Evolutionary conservation across 2,888 invertebrate genomes (phyloP).

Genomic region (Chalcosyrphus nemorum): DNA sequence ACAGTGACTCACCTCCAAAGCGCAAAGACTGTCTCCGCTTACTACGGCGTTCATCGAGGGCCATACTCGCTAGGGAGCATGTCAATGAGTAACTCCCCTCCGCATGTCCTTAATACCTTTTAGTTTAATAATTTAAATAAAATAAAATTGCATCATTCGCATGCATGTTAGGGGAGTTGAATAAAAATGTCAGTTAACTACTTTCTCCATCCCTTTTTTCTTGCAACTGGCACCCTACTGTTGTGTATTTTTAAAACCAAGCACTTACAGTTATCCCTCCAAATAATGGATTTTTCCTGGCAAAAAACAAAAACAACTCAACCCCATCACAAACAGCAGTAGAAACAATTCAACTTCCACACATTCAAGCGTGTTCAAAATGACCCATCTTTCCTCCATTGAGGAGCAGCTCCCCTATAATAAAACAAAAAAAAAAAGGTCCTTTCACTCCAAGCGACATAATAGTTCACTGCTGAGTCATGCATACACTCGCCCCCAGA

Average conservation of each 20-base stretch:
- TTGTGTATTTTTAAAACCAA: background rate
- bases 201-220: background rate
- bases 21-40: no score
- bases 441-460: constrained; percentile 11
- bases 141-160: background rate
- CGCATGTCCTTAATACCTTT: no score
- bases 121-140: background rate
- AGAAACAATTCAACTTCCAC: constrained; percentile 3
- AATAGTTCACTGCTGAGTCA: constrained; percentile 24
- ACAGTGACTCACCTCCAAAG: no score
- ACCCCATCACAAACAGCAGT: constrained; percentile 7
- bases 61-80: no score
- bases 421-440: no score
- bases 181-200: background rate
- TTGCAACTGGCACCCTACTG: background rate
- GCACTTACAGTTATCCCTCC: background rate
- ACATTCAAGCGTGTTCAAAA: background rate
- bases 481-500: background rate
- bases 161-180: background rate
- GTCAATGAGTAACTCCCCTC: no score
- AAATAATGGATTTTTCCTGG: constrained; percentile 7
- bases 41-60: no score
- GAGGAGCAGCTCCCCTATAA: constrained; percentile 15
- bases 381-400: constrained; percentile 7
- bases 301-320: constrained; percentile 3